Percentiles rank a stretch among this genome's conserved stretches.
Conservation (phyloP, 2,888 invertebrate species). For the Aphodius sticticus region DNA sequence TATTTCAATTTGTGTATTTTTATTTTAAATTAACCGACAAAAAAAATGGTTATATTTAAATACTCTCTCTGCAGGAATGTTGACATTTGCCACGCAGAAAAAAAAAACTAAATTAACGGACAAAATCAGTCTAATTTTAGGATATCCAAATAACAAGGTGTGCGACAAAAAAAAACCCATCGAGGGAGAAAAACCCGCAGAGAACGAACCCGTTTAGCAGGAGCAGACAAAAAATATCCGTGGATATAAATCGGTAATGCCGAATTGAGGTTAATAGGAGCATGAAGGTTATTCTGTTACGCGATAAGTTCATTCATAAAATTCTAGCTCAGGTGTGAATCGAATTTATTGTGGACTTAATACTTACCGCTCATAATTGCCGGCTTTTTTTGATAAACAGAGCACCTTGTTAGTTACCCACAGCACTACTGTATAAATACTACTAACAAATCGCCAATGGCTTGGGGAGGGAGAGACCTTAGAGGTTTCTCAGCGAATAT, state of each 20-base stretch:
- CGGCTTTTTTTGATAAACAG: conserved; percentile 6
- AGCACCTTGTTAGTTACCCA: conserved; percentile 15
- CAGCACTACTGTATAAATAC: conserved; percentile 21
- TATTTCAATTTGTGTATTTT: no score
- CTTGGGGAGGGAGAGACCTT: conserved; percentile 13
- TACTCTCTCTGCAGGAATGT: neutral
- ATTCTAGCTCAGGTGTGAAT: neutral
- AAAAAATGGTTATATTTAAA: neutral
- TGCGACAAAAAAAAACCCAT: neutral
- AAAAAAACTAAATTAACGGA: neutral
- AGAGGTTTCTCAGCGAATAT: no score
- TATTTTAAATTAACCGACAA: neutral
- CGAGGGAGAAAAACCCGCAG: neutral
- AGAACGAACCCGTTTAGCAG: neutral
- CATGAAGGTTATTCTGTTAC: neutral
- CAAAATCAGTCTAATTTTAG: neutral
- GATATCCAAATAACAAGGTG: neutral
- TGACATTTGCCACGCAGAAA: neutral
- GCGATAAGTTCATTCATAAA: conserved; percentile 15
- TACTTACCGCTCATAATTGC: conserved; percentile 17
- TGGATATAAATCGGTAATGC: neutral
- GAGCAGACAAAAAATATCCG: neutral
- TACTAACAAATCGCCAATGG: conserved; percentile 17
- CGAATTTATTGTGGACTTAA: neutral
- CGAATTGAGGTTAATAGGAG: conserved; percentile 7